Percentiles rank a stretch among this genome's conserved stretches.
These are phyloP conservation scores for Uromys caudimaculatus DNA, from an alignment of 2,797 vertebrate species.

Conservation along the genomic window DNA sequence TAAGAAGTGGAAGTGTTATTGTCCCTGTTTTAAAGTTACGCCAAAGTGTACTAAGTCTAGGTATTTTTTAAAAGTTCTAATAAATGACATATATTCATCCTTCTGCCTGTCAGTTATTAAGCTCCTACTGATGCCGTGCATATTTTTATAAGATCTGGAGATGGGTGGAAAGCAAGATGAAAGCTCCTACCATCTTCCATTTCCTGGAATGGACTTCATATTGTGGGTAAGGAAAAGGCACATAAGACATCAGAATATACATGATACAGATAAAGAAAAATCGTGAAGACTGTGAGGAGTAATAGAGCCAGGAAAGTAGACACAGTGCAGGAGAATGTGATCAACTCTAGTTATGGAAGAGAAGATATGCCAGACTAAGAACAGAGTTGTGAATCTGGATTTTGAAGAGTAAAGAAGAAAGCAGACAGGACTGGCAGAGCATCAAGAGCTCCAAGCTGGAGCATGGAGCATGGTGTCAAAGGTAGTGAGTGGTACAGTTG, in stretches of 20 bases:
- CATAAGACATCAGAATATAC: background rate
- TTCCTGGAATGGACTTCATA: background rate
- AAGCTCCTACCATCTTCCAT: background rate
- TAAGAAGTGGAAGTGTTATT: background rate
- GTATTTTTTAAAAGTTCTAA: background rate
- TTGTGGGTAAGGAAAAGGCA: background rate
- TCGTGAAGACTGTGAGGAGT: background rate
- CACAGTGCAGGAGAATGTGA: background rate
- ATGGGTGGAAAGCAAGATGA: background rate
- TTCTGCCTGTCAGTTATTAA: background rate
- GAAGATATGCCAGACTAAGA: background rate
- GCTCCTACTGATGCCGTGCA: background rate
- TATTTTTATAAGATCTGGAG: conserved; percentile 29
- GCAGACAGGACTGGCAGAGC: background rate
- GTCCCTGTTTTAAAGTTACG: conserved; percentile 19
- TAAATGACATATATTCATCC: background rate
- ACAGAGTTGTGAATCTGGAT: conserved; percentile 33
- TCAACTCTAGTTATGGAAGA: background rate
- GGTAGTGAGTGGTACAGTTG: background rate
- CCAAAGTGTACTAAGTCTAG: background rate
- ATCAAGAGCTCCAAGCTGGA: background rate
- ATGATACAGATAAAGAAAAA: background rate
- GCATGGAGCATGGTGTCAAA: background rate
- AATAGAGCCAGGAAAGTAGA: background rate
- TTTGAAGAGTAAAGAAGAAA: conserved; percentile 53